These are phyloP conservation scores for Chionomys nivalis DNA, from an alignment of 2,113 vertebrate species.

Conservation along the genomic window DNA sequence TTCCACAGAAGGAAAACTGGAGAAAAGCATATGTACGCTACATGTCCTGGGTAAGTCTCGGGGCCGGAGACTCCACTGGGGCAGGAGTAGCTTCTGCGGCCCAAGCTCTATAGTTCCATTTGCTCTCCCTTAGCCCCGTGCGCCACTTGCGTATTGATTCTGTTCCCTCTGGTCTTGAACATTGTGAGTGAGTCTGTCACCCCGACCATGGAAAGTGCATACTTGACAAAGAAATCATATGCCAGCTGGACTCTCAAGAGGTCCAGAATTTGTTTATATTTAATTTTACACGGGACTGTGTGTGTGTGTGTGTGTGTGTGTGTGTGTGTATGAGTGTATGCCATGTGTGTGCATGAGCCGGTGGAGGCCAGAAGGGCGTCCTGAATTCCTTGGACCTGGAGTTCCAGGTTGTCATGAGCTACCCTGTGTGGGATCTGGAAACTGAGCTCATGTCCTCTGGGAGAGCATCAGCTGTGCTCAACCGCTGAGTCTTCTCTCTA, in stretches of 20 bases:
- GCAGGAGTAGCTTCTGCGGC: not conserved
- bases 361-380: not conserved
- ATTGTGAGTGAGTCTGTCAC: not conserved
- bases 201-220: not conserved
- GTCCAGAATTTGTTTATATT: not conserved
- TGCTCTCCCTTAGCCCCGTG: not conserved
- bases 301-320: not conserved
- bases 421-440: not conserved
- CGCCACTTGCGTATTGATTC: rapidly evolving
- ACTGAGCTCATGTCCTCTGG: not conserved
- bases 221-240: not conserved
- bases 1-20: not conserved
- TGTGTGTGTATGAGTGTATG: not conserved
- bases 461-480: not conserved
- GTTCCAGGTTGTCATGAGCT: too few species aligned
- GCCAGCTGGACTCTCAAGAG: not conserved
- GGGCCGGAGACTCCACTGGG: not conserved
- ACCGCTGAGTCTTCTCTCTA: not conserved
- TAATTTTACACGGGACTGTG: too few species aligned
- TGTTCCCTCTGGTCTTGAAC: not conserved
- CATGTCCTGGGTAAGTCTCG: not conserved
- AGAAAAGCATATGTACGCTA: not conserved
- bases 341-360: not conserved
- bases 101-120: not conserved
- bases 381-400: not conserved